These are phyloP conservation scores for Pimephales promelas DNA, from an alignment of 2,113 vertebrate species.

Conservation along the genomic window DNA sequence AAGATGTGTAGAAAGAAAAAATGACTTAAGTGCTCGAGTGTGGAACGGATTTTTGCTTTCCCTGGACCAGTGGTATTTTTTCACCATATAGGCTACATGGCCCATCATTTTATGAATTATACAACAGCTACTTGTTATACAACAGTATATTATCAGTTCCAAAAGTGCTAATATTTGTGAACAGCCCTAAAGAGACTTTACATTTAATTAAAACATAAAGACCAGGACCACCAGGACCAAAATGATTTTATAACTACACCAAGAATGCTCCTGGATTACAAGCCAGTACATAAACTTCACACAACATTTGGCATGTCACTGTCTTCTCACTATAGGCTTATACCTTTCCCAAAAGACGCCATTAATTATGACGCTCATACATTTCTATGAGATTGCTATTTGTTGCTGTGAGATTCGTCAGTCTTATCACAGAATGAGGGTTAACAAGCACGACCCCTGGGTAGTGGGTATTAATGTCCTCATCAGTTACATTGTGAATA, in stretches of 20 bases:
- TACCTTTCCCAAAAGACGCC: no score
- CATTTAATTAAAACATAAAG: neutral
- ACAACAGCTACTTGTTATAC: neutral
- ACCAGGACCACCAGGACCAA: neutral
- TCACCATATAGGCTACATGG: neutral
- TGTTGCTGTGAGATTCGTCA: neutral
- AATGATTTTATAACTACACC: conserved; percentile 1
- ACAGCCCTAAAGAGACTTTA: neutral
- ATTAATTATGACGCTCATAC: no score
- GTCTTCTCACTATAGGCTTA: neutral
- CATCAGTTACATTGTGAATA: neutral
- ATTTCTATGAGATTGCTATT: neutral
- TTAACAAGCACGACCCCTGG: no score
- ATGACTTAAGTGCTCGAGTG: conserved; percentile 29
- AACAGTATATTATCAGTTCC: neutral
- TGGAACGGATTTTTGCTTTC: neutral
- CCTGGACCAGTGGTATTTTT: neutral
- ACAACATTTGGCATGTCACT: neutral
- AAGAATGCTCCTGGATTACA: neutral
- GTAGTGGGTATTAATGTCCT: no score
- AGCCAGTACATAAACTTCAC: neutral
- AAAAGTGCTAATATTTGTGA: neutral
- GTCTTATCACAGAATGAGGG: neutral
- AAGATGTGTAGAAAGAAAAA: conserved; percentile 39
- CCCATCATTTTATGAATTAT: neutral